Conservation (phyloP, 2,113 vertebrate genomes). For the Chinchilla lanigera region DNA sequence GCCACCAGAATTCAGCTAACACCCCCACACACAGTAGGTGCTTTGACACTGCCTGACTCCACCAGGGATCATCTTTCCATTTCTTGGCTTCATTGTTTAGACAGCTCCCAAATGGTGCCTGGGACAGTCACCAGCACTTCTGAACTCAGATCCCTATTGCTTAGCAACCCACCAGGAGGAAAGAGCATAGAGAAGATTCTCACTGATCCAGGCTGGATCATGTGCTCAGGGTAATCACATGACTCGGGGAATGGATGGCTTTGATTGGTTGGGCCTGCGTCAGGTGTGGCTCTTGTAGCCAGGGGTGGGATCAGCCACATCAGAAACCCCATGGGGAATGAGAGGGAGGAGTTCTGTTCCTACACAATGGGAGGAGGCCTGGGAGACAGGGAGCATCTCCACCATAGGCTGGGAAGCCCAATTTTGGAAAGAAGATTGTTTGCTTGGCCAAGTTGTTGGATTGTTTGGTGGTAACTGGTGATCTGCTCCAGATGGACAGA, state of each 20-base stretch:
- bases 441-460: background rate
- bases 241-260: background rate
- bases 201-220: background rate
- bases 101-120: accelerated
- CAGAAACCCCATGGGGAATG: accelerated
- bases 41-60: background rate
- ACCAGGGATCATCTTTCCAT: accelerated
- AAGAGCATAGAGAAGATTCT: background rate
- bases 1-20: background rate
- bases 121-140: background rate
- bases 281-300: background rate
- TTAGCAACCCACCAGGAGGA: background rate
- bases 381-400: background rate
- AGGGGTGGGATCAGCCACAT: background rate
- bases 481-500: background rate
- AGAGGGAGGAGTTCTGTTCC: background rate
- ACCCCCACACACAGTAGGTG: background rate
- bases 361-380: no score
- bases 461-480: background rate
- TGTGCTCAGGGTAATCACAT: background rate
- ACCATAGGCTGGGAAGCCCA: accelerated
- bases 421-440: background rate
- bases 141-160: background rate
- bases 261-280: background rate
- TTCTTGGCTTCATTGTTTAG: background rate